Base-by-base conservation (phyloP, 1,140 invertebrate species). In the Varroa destructor region DNA sequence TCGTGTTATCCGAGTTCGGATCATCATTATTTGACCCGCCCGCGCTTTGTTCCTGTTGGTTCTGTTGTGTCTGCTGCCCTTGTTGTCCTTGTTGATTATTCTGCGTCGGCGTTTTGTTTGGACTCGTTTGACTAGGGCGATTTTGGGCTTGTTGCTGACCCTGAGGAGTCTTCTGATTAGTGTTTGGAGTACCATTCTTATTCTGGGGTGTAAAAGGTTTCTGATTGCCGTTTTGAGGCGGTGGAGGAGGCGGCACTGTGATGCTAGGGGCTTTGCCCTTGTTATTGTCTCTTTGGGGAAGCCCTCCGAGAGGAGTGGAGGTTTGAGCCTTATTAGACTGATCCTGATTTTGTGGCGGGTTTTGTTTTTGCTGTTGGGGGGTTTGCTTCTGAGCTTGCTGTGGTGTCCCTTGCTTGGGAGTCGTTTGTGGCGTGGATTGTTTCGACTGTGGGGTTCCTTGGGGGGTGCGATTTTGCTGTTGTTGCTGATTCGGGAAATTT, bases 311-410 rank as follows among this genome's bases (percentile, higher is more conserved):
- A 51, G 46, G 46, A 51, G 46, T 51, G 46, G 46, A 51, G 46
- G 46, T 51, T 51, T 51, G 46, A 5, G 8, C 8, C 46, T 51
- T 51, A 51, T 51, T 51, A 8, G 46, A 51, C 4, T 3, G 46
- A 51, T 71, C 40, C 55, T 55, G 67, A 70, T 71, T 67, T 56
- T 40, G 71, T 73, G 42, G 72, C 56, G 61, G 37, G 1, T 12
- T 67, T n/a, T 67, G 40, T 37, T 67, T 40, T 37, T 67, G 61
- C 37, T 67, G 61, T 46, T 12, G 61, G 25, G 57, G 57, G 57
- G 57, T 58, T 58, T 58, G 25, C 57, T 58, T 36, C 8, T 51
- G 46, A 51, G 46, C 46, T 51, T 51, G 46, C 8, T 51, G 46
- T 3, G 46, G 46, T 8, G 46, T 51, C 46, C 46, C 46, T 51